Percentiles rank a stretch among this genome's conserved stretches.
These are phyloP conservation scores for Amblyornis subalaris DNA, from an alignment of 2,113 vertebrate species.

Conservation along the genomic window DNA sequence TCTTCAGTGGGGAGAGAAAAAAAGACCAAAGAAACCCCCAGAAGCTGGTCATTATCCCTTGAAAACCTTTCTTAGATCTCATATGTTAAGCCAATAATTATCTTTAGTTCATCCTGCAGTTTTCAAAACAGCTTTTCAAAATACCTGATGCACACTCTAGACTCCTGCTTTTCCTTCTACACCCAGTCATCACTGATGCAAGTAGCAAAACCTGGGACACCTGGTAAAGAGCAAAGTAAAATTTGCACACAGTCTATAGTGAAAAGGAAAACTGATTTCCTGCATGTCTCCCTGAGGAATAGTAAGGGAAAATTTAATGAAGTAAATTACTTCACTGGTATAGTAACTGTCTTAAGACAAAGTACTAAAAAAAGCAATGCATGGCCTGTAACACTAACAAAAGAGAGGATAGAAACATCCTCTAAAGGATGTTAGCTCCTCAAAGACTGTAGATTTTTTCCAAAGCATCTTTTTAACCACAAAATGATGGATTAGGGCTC, in stretches of 20 bases:
- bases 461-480: not conserved
- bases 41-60: not conserved
- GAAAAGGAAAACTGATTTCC: not conserved
- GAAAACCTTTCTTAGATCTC: not conserved
- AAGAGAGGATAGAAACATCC: not conserved
- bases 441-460: not conserved
- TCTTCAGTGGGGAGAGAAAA: not conserved
- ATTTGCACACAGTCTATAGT: not conserved
- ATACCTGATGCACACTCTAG: not conserved
- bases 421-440: too few species aligned
- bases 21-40: not conserved
- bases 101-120: not conserved
- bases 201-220: not conserved
- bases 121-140: not conserved
- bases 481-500: not conserved
- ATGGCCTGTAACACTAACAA: not conserved
- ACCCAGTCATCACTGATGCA: not conserved
- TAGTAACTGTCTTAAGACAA: not conserved
- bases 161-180: not conserved
- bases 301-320: not conserved
- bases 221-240: not conserved
- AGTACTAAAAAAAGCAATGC: not conserved
- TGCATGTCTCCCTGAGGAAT: not conserved
- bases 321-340: not conserved
- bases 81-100: not conserved